Percentiles rank a stretch among this genome's conserved stretches.
Evolutionary conservation across 1,140 invertebrate species (phyloP).

Genomic region (Bombus soroeensis): DNA sequence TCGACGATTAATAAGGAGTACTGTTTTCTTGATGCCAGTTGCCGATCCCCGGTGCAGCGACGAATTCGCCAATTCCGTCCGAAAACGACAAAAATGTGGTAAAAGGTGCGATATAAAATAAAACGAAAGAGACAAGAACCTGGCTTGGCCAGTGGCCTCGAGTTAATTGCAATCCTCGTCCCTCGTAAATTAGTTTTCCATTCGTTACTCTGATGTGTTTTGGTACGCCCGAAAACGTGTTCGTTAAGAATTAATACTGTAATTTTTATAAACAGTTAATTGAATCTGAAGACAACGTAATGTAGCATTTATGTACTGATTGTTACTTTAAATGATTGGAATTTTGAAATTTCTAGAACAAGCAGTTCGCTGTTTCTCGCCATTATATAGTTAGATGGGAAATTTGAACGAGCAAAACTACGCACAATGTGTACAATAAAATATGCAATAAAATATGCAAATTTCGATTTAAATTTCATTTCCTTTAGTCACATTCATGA

Average conservation of each 20-base stretch:
- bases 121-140: constrained; percentile 1
- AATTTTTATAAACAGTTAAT: not conserved
- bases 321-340: too few relatives aligned
- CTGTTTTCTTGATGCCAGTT: constrained; percentile 38
- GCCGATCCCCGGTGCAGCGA: constrained; percentile 9
- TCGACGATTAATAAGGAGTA: constrained; percentile 59
- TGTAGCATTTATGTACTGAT: too few relatives aligned
- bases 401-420: too few relatives aligned
- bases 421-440: too few relatives aligned
- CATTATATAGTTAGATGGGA: not conserved
- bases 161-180: constrained; percentile 27
- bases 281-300: too few relatives aligned
- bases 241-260: not conserved
- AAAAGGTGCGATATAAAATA: constrained; percentile 34
- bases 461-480: too few relatives aligned
- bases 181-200: constrained; percentile 40
- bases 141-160: constrained; percentile 2
- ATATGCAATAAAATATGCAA: too few relatives aligned
- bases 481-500: too few relatives aligned
- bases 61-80: constrained; percentile 21
- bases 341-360: too few relatives aligned
- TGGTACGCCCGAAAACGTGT: not conserved
- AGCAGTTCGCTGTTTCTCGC: too few relatives aligned
- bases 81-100: constrained; percentile 32
- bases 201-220: not conserved